Conservation (phyloP, 1,140 invertebrate species). For the Mamestra configurata region DNA sequence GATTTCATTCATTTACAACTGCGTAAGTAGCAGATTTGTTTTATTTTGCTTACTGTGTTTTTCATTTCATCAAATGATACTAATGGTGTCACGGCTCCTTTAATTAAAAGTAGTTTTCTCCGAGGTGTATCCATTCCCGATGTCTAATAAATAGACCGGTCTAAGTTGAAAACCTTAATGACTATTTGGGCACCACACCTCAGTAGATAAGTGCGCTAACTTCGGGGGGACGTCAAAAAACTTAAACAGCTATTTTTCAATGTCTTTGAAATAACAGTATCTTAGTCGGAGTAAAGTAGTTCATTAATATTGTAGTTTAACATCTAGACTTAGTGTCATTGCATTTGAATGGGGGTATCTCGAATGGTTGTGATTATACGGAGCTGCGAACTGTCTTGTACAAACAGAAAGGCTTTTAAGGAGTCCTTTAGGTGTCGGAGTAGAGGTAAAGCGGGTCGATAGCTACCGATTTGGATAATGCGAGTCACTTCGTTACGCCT, state of each 20-base stretch:
- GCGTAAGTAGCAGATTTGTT: constrained; percentile 83
- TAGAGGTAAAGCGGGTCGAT: constrained; percentile 63
- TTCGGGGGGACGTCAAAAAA: constrained; percentile 38
- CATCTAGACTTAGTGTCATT: constrained; percentile 49
- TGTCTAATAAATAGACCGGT: constrained; percentile 19
- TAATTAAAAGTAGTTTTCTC: neutral
- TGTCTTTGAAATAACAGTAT: constrained; percentile 69
- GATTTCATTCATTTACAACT: constrained; percentile 74
- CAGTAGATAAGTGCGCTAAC: constrained; percentile 16
- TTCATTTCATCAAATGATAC: constrained; percentile 48
- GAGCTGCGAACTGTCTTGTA: constrained; percentile 69
- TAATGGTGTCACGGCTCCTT: constrained; percentile 21
- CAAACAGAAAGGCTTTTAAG: constrained; percentile 79
- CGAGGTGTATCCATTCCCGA: constrained; percentile 12
- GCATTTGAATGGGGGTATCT: constrained; percentile 66
- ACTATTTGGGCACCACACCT: constrained; percentile 29
- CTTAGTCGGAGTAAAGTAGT: constrained; percentile 47
- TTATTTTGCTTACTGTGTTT: constrained; percentile 68
- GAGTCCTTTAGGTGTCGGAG: constrained; percentile 66
- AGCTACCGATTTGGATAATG: constrained; percentile 42
- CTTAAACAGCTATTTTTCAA: constrained; percentile 76
- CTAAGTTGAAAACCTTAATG: constrained; percentile 22
- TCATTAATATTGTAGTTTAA: constrained; percentile 57
- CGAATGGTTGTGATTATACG: constrained; percentile 72
- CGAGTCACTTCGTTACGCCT: constrained; percentile 14